phyloP scores from a whole-genome alignment of 2,888 invertebrate genomes.

The Ennomos fuscantarius region DNA sequence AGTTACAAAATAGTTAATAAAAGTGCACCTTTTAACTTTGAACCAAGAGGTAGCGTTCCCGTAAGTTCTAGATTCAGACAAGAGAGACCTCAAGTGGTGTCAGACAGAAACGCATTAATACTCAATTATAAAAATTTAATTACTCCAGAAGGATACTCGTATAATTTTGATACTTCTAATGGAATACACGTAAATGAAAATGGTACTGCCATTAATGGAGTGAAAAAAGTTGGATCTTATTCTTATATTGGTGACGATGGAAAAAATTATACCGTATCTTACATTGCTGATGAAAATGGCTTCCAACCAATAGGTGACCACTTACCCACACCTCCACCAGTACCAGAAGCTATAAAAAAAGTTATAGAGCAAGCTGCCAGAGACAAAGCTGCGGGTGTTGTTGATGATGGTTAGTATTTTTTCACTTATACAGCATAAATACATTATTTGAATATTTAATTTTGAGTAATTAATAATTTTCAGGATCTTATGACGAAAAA shows the following conservation, averaged over 20 bases:
- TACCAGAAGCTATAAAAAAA: slow-evolving; percentile 68
- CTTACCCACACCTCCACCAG: slow-evolving; percentile 72
- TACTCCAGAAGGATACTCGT: slow-evolving; percentile 64
- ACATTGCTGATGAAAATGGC: slow-evolving; percentile 76
- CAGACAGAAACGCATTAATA: slow-evolving; percentile 63
- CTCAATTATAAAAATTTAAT: slow-evolving; percentile 60
- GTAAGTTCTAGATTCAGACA: slow-evolving; percentile 24
- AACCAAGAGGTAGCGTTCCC: neutral
- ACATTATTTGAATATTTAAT: neutral
- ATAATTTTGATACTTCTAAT: slow-evolving; percentile 72
- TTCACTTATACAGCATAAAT: neutral
- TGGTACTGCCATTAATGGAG: slow-evolving; percentile 64
- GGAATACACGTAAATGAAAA: slow-evolving; percentile 72
- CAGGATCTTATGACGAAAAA: slow-evolving; percentile 69
- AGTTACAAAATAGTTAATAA: neutral
- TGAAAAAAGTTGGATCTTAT: slow-evolving; percentile 66
- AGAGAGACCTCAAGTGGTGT: slow-evolving; percentile 57
- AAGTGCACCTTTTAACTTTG: neutral
- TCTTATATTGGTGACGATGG: slow-evolving; percentile 76
- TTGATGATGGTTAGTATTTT: slow-evolving; percentile 65
- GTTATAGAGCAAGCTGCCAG: slow-evolving; percentile 64
- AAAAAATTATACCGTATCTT: slow-evolving; percentile 62
- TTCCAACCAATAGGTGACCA: slow-evolving; percentile 71
- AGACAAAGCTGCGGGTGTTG: slow-evolving; percentile 61
- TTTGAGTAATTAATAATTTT: neutral